Evolutionary conservation across 2,888 invertebrate species (phyloP), one percentile per base, ranked within the genome.

Genomic region (Drosophila nr. perissopoda): DNA sequence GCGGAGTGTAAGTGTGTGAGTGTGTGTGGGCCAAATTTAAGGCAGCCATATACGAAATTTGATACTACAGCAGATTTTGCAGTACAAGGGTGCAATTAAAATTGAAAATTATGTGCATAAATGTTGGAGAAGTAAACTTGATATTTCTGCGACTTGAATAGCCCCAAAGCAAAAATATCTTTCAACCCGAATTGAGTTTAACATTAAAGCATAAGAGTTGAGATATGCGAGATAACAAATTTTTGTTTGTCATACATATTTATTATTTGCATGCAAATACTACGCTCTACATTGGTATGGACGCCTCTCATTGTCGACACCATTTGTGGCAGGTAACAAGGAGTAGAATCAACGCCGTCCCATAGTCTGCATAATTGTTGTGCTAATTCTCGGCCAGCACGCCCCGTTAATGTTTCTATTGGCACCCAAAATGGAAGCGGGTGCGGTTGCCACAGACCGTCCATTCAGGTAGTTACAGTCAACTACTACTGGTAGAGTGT

Each of bases 361-460:
- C 63, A 18, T 77, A 74, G 79, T 76, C 74, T 76, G 90, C 81
- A 81, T 79, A 82, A 81, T 80, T 83, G 77, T 83, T 89, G 83
- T 90, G 91, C 90, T 86, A 88, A 86, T 88, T 86, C 74, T 89
- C 72, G 60, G 78, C 73, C 77, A 79, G 88, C 83, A 86, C 86
- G 89, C 90, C 90, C 86, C 70, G 79, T 90, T 90, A 87, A 90
- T 87, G 89, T 79, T 78, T 87, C 81, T 70, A 87, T 87, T 87
- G 90, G 90, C 87, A 87, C 90, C 77, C 54, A 66, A 51, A 46
- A 34, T 51, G 62, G 54, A 53, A 48, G 63, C 58, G 61, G 62
- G 61, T 36, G 58, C 36, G 63, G 60, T 52, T 54, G 46, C 21
- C 13, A n/a, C 40, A 62, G 64, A 49, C 62, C 54, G 54, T 40